phyloP scores from a whole-genome alignment of 1,140 invertebrate genomes.

The Drosophila parabipectinata region DNA sequence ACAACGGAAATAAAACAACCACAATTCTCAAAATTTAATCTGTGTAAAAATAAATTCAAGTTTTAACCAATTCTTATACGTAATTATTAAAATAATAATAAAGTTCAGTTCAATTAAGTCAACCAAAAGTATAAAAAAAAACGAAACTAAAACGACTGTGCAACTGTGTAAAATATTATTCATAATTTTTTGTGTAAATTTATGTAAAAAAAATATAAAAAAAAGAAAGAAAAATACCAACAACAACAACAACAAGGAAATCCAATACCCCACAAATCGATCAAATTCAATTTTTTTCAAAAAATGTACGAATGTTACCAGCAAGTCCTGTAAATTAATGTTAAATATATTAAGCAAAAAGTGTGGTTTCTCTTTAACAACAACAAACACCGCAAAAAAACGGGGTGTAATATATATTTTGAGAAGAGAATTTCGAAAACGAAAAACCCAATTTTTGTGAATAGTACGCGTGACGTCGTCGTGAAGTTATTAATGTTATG shows the following conservation, averaged over 20 bases:
- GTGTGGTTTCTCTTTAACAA: slow-evolving; percentile 56
- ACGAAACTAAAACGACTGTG: slow-evolving; percentile 23
- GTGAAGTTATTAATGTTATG: slow-evolving; percentile 11
- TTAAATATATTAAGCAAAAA: slow-evolving; percentile 66
- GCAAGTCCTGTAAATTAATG: slow-evolving; percentile 61
- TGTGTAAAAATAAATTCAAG: slow-evolving; percentile 61
- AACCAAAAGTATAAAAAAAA: slow-evolving; percentile 2
- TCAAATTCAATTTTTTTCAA: slow-evolving; percentile 38
- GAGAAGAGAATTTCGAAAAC: not conserved
- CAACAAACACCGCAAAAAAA: slow-evolving; percentile 16
- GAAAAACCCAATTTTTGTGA: not conserved
- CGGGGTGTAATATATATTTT: slow-evolving; percentile 27
- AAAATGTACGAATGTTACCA: slow-evolving; percentile 40
- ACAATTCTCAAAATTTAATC: slow-evolving; percentile 48
- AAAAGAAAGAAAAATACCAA: slow-evolving; percentile 16
- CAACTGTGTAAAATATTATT: slow-evolving; percentile 78
- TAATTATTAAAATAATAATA: slow-evolving; percentile 52
- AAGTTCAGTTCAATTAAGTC: slow-evolving; percentile 53
- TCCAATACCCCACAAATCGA: slow-evolving; percentile 17
- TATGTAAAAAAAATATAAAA: slow-evolving; percentile 63
- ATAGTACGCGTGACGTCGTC: slow-evolving; percentile 18
- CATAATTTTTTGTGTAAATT: slow-evolving; percentile 77
- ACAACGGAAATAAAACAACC: slow-evolving; percentile 8
- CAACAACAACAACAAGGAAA: slow-evolving; percentile 33
- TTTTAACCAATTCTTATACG: slow-evolving; percentile 66